phyloP scores from a whole-genome alignment of 2,888 invertebrate genomes.

The Drosophila kuntzei region DNA sequence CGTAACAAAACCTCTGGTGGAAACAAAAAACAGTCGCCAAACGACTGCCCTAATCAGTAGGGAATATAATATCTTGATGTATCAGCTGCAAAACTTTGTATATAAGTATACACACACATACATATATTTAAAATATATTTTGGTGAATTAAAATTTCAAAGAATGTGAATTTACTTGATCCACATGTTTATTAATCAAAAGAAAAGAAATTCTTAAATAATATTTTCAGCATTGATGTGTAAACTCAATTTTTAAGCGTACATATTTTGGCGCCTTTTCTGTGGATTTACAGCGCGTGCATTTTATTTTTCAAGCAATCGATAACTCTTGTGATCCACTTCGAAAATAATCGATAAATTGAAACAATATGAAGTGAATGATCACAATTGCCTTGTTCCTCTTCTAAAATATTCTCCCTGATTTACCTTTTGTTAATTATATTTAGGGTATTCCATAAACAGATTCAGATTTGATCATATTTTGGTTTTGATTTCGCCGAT shows the following conservation, averaged over 20 bases:
- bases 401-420: neutral
- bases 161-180: slow-evolving; percentile 26
- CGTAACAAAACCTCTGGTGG: slow-evolving; percentile 62
- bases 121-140: slow-evolving; percentile 66
- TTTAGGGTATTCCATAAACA: no score
- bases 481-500: no score
- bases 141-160: slow-evolving; percentile 68
- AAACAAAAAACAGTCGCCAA: slow-evolving; percentile 85
- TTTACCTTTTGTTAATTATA: neutral
- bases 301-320: neutral
- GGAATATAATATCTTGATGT: slow-evolving; percentile 26
- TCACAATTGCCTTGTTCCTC: neutral
- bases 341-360: slow-evolving; percentile 2
- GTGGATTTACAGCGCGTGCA: neutral
- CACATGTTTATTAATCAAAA: neutral
- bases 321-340: neutral
- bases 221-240: neutral
- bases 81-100: slow-evolving; percentile 43
- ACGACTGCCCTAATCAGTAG: slow-evolving; percentile 92
- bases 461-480: no score
- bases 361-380: neutral
- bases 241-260: neutral
- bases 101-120: slow-evolving; percentile 51
- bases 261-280: slow-evolving; percentile 6
- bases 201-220: neutral